Evolutionary conservation across 1,140 invertebrate species (phyloP), one percentile per base, ranked within the genome.

Genomic region (Polypedilum vanderplanki): DNA sequence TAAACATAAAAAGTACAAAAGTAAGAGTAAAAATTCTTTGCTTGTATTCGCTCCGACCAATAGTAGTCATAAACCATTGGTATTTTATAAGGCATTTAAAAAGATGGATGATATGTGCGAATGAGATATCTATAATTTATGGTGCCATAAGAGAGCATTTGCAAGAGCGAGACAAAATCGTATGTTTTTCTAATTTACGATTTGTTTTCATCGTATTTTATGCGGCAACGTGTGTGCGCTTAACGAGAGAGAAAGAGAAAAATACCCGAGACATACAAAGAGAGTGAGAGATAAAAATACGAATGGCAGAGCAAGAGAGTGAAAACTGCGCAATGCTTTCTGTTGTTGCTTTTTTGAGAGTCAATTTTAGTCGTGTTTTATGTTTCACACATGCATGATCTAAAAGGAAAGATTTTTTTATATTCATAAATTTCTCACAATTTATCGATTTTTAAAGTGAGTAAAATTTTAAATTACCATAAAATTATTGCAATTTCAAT

Each of bases 11-110:
- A 57, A 57, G 15, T n/a, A 57, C 46, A 57, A n/a, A 57, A 57
- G 46, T 57, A 46, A 46, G 65, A 0, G 18, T 70, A 18, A 7
- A 20, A 18, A 70, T 70, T n/a, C n/a, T 10, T 22, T 70, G 18
- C n/a, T 12, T 57, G 46, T 57, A 57, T 57, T 57, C n/a, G 4
- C 18, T 57, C 5, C 65, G 20, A 70, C 65, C 65, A 70, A 70
- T 70, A 70, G 65, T 57, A 57, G 24, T 70, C 65, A 70, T 70
- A 70, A 70, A 70, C 65, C 65, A 70, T 70, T 70, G 17, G 65
- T 70, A 70, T 70, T 70, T 70, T 70, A 70, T 70, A 70, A 70
- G 65, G 65, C 65, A 70, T 70, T 70, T 70, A 70, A 22, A 70
- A 70, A 70, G 65, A 70, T 70, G 65, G 65, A 70, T 70, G 65